phyloP scores from a whole-genome alignment of 1,140 invertebrate genomes.

The Hormaphis cornu region DNA sequence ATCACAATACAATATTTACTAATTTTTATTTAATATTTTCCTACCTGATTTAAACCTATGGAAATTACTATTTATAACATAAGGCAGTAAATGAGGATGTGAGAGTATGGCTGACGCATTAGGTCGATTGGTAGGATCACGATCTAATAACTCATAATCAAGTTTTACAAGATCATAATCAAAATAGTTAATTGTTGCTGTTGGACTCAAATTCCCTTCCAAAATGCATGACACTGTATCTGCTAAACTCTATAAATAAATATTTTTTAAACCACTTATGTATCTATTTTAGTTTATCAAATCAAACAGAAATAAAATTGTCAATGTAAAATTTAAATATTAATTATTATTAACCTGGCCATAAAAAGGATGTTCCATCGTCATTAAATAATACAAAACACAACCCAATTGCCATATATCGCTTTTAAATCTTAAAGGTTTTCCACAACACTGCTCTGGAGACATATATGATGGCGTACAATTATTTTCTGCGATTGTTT shows the following conservation, averaged over 20 bases:
- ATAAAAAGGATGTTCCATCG: slow-evolving; percentile 52
- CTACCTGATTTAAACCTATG: slow-evolving; percentile 10
- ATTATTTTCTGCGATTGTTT: slow-evolving; percentile 39
- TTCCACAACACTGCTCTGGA: slow-evolving; percentile 70
- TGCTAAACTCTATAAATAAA: slow-evolving; percentile 34
- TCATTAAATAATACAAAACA: slow-evolving; percentile 65
- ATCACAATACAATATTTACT: too few relatives aligned
- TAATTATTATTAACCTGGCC: slow-evolving; percentile 35
- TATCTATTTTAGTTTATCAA: background rate
- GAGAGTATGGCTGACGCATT: slow-evolving; percentile 26
- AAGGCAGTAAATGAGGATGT: slow-evolving; percentile 32
- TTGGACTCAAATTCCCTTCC: slow-evolving; percentile 22
- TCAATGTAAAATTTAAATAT: slow-evolving; percentile 43
- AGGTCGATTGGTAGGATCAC: slow-evolving; percentile 32
- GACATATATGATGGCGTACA: slow-evolving; percentile 80
- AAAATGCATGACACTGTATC: slow-evolving; percentile 32
- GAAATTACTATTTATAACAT: slow-evolving; percentile 6
- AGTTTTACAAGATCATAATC: slow-evolving; percentile 29
- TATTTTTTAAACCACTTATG: slow-evolving; percentile 36
- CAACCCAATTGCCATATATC: slow-evolving; percentile 83
- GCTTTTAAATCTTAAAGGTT: slow-evolving; percentile 62
- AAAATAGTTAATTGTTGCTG: slow-evolving; percentile 4
- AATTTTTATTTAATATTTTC: background rate
- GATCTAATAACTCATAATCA: slow-evolving; percentile 25
- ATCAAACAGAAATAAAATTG: too few relatives aligned